Evolutionary conservation across 2,888 invertebrate genomes (phyloP).

Genomic region (Chrysotoxum bicinctum): DNA sequence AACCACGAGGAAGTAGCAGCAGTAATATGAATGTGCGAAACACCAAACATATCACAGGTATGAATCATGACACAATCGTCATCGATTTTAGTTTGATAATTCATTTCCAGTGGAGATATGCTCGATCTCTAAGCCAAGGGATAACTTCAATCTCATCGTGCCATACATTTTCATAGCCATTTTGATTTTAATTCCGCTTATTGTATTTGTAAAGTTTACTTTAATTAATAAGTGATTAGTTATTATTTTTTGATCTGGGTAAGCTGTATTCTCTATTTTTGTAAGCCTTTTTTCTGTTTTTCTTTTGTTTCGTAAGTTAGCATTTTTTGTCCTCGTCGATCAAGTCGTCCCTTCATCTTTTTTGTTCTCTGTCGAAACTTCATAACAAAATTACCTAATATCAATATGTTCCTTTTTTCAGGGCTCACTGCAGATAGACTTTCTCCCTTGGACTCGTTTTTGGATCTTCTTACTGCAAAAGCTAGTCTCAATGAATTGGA

Average conservation of each 20-base stretch:
- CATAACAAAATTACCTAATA: not conserved
- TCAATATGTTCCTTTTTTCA: constrained; percentile 77
- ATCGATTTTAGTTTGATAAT: not conserved
- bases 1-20: constrained; percentile 75
- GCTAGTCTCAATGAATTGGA: constrained; percentile 92
- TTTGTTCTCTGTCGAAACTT: not conserved
- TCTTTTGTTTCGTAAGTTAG: not conserved
- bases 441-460: constrained; percentile 92
- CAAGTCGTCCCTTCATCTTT: not conserved
- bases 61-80: not conserved
- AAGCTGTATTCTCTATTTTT: constrained; percentile 28
- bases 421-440: constrained; percentile 88
- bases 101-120: constrained; percentile 44
- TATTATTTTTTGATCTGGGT: constrained; percentile 26
- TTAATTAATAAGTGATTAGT: constrained; percentile 2
- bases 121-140: constrained; percentile 21
- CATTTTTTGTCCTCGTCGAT: not conserved
- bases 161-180: constrained; percentile 32
- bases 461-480: constrained; percentile 92
- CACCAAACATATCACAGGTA: constrained; percentile 61
- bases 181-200: constrained; percentile 54
- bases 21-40: constrained; percentile 47
- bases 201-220: constrained; percentile 42
- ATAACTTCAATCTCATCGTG: constrained; percentile 15
- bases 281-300: not conserved